Evolutionary conservation across 2,888 invertebrate genomes (phyloP).

Genomic region (Dolomedes plantarius): DNA sequence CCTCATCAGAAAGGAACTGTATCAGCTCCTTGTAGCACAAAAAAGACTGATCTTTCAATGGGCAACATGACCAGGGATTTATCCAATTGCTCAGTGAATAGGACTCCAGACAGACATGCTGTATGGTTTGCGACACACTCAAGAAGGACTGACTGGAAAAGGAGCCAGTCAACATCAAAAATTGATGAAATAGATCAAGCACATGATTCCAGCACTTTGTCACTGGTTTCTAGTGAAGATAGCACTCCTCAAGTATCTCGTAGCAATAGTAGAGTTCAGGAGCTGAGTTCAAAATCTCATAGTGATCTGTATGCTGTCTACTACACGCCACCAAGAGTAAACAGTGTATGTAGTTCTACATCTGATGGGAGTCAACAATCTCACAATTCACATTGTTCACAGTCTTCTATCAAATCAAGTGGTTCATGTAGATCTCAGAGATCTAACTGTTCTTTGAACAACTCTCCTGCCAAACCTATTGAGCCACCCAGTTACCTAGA

Average conservation of each 20-base stretch:
- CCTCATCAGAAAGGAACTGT: constrained; percentile 72
- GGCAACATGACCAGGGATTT: constrained; percentile 28
- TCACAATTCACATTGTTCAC: constrained; percentile 60
- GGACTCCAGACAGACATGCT: constrained; percentile 63
- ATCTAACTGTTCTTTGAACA: constrained; percentile 50
- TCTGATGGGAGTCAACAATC: constrained; percentile 72
- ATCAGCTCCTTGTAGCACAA: constrained; percentile 52
- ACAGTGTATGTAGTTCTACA: constrained; percentile 71
- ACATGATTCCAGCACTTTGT: constrained; percentile 77
- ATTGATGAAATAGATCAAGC: constrained; percentile 76
- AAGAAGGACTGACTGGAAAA: constrained; percentile 73
- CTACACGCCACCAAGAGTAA: constrained; percentile 71
- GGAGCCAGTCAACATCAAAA: constrained; percentile 75
- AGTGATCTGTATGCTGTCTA: constrained; percentile 67
- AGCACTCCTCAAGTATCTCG: constrained; percentile 78
- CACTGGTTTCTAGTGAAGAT: constrained; percentile 78
- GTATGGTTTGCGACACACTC: constrained; percentile 67
- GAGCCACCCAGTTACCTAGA: constrained; percentile 75
- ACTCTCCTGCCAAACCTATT: constrained; percentile 60
- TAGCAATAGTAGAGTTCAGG: constrained; percentile 77
- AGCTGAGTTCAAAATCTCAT: constrained; percentile 58
- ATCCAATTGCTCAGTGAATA: constrained; percentile 17
- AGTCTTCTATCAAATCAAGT: constrained; percentile 52
- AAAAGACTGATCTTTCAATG: constrained; percentile 36
- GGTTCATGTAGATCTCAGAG: constrained; percentile 44